Evolutionary conservation across 2,113 vertebrate genomes (phyloP), one percentile per base, ranked within the genome.

Genomic region (Nothobranchius furzeri): DNA sequence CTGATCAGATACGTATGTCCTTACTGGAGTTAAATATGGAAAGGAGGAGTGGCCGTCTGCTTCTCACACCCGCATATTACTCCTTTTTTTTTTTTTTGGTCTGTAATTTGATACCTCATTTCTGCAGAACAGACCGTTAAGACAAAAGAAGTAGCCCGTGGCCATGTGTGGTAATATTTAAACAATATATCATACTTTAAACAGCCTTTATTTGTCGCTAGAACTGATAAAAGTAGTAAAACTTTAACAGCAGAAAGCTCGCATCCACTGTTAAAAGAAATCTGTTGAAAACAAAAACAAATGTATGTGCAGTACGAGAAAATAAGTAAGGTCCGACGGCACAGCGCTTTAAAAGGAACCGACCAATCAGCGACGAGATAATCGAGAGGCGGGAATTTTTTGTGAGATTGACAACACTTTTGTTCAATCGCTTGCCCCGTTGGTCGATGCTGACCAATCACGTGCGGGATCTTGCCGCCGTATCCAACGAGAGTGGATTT

Each of bases 401-500:
- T 0, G 1, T 0, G 3, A 2, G 68, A 88, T 65, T 61, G 91
- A 83, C 73, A 59, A 1, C 7, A 0, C 0, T 0, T 2, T 49
- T 0, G 2, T 59, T 84, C 80, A 90, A 90, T 90, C 3, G 48
- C 2, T 61, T 30, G 0, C 3, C 3, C 15, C 45, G 1, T 3
- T 42, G 12, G 36, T 46, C 2, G 50, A 60, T 6, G 1, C 58
- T 2, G 68, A 11, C 90, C 90, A 91, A 91, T 91, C 52, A 11
- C 0, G 20, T 50, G 57, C 25, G 12, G 17, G 63, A 52, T 64
- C n/a, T 64, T 70, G 12, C 50, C 60, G 53, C 65, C 47, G 84
- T 64, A 68, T 77, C 85, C 80, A 83, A 89, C 81, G 68, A 82
- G 70, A 88, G 83, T 85, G 71, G 70, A 75, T 75, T 90, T 88